Base-by-base conservation (phyloP, 2,113 vertebrate species). In the Phaethon lepturus region DNA sequence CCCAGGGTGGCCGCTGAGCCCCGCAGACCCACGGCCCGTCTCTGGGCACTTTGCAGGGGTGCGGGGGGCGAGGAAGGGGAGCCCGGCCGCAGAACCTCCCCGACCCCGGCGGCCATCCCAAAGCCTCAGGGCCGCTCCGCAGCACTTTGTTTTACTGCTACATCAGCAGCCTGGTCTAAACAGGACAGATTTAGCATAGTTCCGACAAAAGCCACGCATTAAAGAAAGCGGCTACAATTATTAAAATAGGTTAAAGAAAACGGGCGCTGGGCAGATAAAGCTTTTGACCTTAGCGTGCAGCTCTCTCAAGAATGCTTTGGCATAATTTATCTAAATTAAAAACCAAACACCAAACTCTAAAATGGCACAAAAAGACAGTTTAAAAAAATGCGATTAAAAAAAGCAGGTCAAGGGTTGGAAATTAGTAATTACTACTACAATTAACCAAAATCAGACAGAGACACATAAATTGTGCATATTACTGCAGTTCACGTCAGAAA, bases 251-350 rank as follows among this genome's bases (percentile, higher is more conserved):
- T 97, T 96, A 94, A 92, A 87, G 95, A 71, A 96, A 96, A 96
- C 24, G 89, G 92, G 94, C 59, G 53, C 8, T 13, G 91, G 4
- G 5, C 83, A 77, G 94, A 96, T 84, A 93, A 95, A 95, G 93
- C 92, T 96, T 96, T 85, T 96, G 94, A 96, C 96, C 94, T 95
- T 35, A 56, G 93, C 0, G 1, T 24, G 63, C 72, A 78, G 94
- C 55, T 62, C 93, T 96, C 93, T 95, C 74, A 76, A 90, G 85
- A 97, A 93, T 86, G 79, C 90, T 96, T 97, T 58, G 89, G 80
- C 73, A 77, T 91, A 95, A 98, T 97, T 92, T 92, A 95, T 94
- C 90, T 96, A 97, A 97, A 94, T 98, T 93, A 97, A 97, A 97
- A 97, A 82, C 90, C 85, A 96, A 98, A 96, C 90, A 93, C 86